Base-by-base conservation (phyloP, 2,113 vertebrate genomes). In the Heptranchias perlo region DNA sequence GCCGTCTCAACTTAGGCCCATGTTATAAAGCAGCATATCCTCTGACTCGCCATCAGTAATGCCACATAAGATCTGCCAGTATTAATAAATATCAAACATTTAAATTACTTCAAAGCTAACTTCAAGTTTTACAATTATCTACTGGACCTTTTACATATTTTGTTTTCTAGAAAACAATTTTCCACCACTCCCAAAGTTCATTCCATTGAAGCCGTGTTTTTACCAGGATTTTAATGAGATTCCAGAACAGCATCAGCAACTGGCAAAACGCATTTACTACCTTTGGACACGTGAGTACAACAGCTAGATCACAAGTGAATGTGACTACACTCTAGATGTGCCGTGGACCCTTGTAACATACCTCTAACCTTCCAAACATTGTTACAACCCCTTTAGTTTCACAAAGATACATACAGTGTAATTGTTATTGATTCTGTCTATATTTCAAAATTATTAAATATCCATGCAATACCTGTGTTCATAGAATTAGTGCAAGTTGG, bases 141-240 rank as follows among this genome's bases (percentile, higher is more conserved):
- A 86, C 54, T 44, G n/a, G 35, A 62, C 47, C 35, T 23, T 78
- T 96, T 0, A 4, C 96, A 61, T 87, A 58, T 92, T 96, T 93
- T 97, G 52, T 96, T 1, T 97, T 96, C 44, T 97, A 99, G 99
- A 99, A 96, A 98, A 98, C 97, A 99, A 99, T 97, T 99, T 99
- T 95, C 99, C 99, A 23, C 99, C 99, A 0, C 96, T 99, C 96
- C 99, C 99, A 0, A 98, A 97, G 62, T 99, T 99, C 97, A 98
- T 99, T 97, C 99, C 99, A 0, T 96, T 99, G 96, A 99, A 98
- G 98, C 99, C 99, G 0, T 99, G 99, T 97, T 99, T 99, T 97
- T 98, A 99, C 96, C 99, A 99, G 97, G 98, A 99, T 97, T 99
- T 99, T 7, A 99, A 99, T 0, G 99, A 99, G 0, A 99, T 99